phyloP scores from a whole-genome alignment of 92 coral and sea anemone species.

The Paramuricea clavata region DNA sequence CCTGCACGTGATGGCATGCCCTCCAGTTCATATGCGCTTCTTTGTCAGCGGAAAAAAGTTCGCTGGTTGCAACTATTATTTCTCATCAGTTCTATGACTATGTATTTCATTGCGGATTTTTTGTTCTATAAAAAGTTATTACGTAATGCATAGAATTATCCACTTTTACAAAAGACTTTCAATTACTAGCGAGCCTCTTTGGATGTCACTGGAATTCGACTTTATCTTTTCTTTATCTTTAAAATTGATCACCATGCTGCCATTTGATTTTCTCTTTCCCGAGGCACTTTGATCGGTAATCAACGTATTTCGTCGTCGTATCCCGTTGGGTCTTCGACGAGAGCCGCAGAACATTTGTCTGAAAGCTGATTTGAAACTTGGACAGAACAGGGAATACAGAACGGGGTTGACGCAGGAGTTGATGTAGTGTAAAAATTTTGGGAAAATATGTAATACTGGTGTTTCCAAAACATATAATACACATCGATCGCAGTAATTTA shows the following conservation, averaged over 20 bases:
- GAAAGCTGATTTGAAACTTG: conserved; percentile 42
- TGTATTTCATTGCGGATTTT: too few relatives aligned
- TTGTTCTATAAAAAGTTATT: too few relatives aligned
- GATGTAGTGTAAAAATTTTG: conserved; percentile 10
- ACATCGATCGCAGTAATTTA: conserved; percentile 27
- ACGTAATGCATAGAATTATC: too few relatives aligned
- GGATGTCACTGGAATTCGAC: background rate
- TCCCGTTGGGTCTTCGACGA: background rate
- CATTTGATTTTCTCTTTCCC: background rate
- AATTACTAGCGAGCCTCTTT: background rate
- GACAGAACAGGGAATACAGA: conserved; percentile 36
- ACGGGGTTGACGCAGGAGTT: conserved; percentile 33
- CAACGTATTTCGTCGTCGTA: background rate
- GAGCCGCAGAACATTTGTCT: conserved; percentile 11
- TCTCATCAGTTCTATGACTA: too few relatives aligned
- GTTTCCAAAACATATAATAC: background rate
- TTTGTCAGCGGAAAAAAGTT: too few relatives aligned
- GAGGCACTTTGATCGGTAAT: background rate
- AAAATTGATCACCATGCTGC: background rate
- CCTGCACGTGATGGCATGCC: too few relatives aligned
- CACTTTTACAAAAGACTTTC: background rate
- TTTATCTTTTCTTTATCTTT: conserved; percentile 7
- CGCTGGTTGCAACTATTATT: too few relatives aligned
- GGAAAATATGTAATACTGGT: conserved; percentile 18
- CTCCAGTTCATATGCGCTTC: too few relatives aligned